A percentile compares a stretch with the other conserved stretches of the same genome.
phyloP scores from a whole-genome alignment of 2,113 vertebrate genomes.

The Aythya baeri region DNA sequence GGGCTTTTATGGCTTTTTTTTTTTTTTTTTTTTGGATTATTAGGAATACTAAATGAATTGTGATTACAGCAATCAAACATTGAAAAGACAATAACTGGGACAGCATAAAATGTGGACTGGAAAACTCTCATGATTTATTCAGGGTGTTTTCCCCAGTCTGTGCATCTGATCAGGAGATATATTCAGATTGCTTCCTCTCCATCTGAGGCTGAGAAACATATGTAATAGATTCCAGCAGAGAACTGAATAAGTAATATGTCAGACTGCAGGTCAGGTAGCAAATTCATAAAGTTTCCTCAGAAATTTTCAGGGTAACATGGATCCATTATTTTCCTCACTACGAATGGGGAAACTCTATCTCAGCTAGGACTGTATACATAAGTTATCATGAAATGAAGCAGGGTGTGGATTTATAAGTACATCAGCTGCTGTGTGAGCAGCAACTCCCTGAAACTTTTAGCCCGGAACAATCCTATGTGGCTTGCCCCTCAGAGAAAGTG shows the following conservation, averaged over 20 bases:
- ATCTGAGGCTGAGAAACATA: slow-evolving; percentile 10
- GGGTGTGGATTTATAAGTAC: not conserved
- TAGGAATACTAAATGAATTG: not conserved
- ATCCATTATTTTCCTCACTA: not conserved
- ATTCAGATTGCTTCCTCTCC: slow-evolving; percentile 18
- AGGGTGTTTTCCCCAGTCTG: not conserved
- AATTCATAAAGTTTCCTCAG: not conserved
- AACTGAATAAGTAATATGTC: not conserved
- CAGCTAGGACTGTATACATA: not conserved
- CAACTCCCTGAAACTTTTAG: not conserved
- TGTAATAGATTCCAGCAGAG: not conserved
- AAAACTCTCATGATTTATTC: slow-evolving; percentile 46
- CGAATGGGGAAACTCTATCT: not conserved
- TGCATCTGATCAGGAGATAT: not conserved
- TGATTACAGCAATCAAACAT: slow-evolving; percentile 1
- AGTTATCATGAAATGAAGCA: not conserved
- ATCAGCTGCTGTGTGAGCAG: not conserved
- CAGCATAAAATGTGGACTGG: not conserved
- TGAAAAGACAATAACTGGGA: not conserved
- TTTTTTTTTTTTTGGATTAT: not conserved
- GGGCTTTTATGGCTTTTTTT: not conserved
- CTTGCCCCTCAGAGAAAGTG: not conserved
- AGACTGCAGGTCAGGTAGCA: not conserved
- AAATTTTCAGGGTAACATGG: not conserved
- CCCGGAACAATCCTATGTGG: fast-evolving